Evolutionary conservation across 92 coral and sea anemone genomes (phyloP).

Genomic region (Plumapathes pennacea): DNA sequence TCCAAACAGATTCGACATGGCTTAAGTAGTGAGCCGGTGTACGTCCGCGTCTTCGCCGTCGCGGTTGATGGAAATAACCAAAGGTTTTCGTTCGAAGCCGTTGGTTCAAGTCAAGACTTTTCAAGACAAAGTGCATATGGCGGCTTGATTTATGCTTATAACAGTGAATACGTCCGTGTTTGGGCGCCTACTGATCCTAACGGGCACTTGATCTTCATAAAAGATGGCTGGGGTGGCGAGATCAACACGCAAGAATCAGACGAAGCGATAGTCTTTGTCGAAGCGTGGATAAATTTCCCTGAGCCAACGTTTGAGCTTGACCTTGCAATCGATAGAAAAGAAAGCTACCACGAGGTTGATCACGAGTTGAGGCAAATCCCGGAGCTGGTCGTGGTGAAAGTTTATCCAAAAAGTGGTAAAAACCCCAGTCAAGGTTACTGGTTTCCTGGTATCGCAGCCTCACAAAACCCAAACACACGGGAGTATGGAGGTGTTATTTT

Average conservation of each 20-base stretch:
- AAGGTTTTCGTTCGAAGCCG: conserved; percentile 82
- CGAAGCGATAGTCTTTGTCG: conserved; percentile 82
- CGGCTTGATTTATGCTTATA: conserved; percentile 91
- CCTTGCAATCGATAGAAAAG: conserved; percentile 52
- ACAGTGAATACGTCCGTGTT: conserved; percentile 73
- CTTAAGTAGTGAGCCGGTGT: conserved; percentile 72
- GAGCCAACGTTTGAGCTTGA: conserved; percentile 83
- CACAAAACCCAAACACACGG: conserved; percentile 73
- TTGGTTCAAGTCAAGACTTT: conserved; percentile 85
- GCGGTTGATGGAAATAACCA: conserved; percentile 51
- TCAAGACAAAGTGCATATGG: conserved; percentile 65
- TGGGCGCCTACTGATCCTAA: conserved; percentile 90
- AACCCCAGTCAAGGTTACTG: conserved; percentile 85
- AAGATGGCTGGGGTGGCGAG: conserved; percentile 95
- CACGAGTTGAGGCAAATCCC: conserved; percentile 83
- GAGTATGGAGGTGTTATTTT: conserved; percentile 95
- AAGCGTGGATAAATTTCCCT: conserved; percentile 86
- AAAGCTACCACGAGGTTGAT: conserved; percentile 58
- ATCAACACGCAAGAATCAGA: conserved; percentile 37
- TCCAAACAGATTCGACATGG: conserved; percentile 89
- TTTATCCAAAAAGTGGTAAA: conserved; percentile 43
- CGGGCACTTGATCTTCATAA: conserved; percentile 70
- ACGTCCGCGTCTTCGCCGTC: conserved; percentile 92
- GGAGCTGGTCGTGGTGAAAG: conserved; percentile 73
- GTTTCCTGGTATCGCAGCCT: conserved; percentile 78